phyloP scores from a whole-genome alignment of 1,140 invertebrate species.

The Drosophila subpulchrella region DNA sequence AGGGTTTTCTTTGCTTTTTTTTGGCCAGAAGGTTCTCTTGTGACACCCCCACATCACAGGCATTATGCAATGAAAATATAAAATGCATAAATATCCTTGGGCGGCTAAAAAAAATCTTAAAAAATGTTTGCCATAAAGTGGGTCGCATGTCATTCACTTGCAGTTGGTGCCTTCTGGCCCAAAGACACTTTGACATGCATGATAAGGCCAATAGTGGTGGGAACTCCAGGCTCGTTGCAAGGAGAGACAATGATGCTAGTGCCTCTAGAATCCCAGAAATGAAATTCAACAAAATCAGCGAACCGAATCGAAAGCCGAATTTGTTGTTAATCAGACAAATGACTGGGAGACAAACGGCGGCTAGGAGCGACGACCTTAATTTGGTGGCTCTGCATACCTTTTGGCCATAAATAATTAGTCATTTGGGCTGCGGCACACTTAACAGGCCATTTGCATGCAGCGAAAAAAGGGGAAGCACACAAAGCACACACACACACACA shows the following conservation, averaged over 20 bases:
- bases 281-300: conserved; percentile 36
- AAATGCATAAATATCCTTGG: conserved; percentile 13
- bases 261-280: conserved; percentile 1
- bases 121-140: conserved; percentile 22
- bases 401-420: conserved; percentile 75
- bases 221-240: not conserved
- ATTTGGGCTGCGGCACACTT: conserved; percentile 54
- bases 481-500: not conserved
- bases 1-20: not conserved
- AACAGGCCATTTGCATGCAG: conserved; percentile 66
- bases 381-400: conserved; percentile 34
- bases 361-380: conserved; percentile 30
- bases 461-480: conserved; percentile 36
- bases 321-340: conserved; percentile 60
- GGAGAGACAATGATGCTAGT: not conserved
- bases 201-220: not conserved
- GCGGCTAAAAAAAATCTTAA: conserved; percentile 2
- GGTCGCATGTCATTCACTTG: conserved; percentile 32
- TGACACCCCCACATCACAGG: not conserved
- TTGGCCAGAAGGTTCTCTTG: not conserved
- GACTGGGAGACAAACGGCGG: conserved; percentile 41
- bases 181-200: conserved; percentile 15
- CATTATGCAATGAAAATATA: conserved; percentile 8
- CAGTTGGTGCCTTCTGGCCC: not conserved
- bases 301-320: conserved; percentile 36